Conservation (phyloP, 2,797 vertebrate genomes). For the Bryconaethiops microstoma region DNA sequence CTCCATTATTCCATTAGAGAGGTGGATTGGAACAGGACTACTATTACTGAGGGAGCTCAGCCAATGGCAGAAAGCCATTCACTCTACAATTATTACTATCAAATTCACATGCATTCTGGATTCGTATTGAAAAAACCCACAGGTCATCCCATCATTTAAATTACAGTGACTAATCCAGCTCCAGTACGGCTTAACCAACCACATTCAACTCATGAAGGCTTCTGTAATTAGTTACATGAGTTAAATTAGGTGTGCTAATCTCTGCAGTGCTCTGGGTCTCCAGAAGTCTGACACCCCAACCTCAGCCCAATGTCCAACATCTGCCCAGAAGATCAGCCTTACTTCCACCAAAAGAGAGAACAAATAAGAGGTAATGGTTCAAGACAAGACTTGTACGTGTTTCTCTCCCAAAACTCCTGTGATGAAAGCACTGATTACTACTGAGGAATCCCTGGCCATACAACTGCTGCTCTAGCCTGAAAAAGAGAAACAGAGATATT, state of each 20-base stretch:
- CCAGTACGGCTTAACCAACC: not conserved
- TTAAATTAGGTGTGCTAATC: not conserved
- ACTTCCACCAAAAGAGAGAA: conserved; percentile 1
- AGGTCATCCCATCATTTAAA: not conserved
- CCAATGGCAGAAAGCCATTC: not conserved
- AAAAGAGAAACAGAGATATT: conserved; percentile 59
- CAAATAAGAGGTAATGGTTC: not conserved
- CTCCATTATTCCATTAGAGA: too few relatives aligned
- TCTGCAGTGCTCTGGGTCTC: not conserved
- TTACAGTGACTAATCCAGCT: not conserved
- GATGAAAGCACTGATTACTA: conserved; percentile 51
- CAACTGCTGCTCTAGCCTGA: conserved; percentile 58
- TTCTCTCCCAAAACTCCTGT: conserved; percentile 28
- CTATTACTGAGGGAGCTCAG: not conserved
- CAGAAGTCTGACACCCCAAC: not conserved
- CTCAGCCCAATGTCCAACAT: not conserved
- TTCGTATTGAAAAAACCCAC: too few relatives aligned
- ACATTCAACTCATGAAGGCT: not conserved
- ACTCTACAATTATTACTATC: not conserved
- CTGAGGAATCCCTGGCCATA: conserved; percentile 54
- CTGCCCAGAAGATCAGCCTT: conserved; percentile 10
- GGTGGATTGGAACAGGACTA: not conserved
- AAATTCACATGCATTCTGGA: not conserved
- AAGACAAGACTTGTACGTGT: conserved; percentile 22
- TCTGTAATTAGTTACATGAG: not conserved